phyloP scores from a whole-genome alignment of 2,113 vertebrate species.

The Oophaga pumilio region DNA sequence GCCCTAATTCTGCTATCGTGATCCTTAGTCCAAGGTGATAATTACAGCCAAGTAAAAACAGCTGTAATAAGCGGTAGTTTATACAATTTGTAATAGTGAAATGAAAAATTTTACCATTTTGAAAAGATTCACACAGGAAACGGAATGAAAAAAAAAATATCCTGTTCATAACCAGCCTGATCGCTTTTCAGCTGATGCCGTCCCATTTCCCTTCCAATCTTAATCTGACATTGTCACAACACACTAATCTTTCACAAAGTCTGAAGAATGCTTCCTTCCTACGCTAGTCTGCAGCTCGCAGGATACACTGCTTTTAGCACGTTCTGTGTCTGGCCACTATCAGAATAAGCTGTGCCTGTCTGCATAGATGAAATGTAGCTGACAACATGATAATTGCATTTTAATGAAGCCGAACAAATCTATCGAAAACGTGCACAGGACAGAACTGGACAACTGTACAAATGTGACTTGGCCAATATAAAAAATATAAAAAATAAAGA shows the following conservation, averaged over 20 bases:
- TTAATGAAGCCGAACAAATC: constrained; percentile 31
- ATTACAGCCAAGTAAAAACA: not conserved
- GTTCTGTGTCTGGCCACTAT: constrained; percentile 14
- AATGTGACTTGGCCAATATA: not conserved
- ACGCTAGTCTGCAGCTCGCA: constrained; percentile 12
- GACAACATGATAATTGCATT: constrained; percentile 50
- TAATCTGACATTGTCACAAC: constrained; percentile 45
- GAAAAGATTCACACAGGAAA: constrained; percentile 1
- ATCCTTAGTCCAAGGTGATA: not conserved
- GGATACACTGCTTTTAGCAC: constrained; percentile 57
- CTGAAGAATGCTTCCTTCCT: constrained; percentile 53
- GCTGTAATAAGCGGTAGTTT: not conserved
- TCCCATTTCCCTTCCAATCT: constrained; percentile 55
- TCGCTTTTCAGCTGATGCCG: constrained; percentile 17
- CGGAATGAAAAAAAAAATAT: constrained; percentile 35
- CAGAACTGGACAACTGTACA: not conserved
- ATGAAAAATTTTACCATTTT: constrained; percentile 5
- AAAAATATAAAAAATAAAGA: not conserved
- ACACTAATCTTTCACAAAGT: constrained; percentile 53
- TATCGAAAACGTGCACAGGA: constrained; percentile 1
- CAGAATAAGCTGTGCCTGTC: constrained; percentile 17
- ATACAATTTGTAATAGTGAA: not conserved
- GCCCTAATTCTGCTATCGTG: not conserved
- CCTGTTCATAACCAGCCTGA: constrained; percentile 43
- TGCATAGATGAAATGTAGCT: not conserved